A percentile compares a stretch with the other conserved stretches of the same genome.
Evolutionary conservation across 2,888 invertebrate species (phyloP).

Genomic region (Himalopsyche kuldschensis): DNA sequence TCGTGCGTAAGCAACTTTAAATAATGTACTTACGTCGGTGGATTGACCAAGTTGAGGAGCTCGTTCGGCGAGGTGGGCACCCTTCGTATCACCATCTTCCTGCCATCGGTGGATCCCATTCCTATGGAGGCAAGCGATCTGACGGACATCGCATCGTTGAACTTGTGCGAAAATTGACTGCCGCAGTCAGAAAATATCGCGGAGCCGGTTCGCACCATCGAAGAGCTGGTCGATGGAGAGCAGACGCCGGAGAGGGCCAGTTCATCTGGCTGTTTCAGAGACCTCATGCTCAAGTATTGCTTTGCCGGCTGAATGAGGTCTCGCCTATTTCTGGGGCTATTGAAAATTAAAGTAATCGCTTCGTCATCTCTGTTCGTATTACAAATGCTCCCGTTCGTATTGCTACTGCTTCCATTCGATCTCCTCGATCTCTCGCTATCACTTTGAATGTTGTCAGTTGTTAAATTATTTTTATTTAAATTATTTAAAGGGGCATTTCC

Average conservation of each 20-base stretch:
- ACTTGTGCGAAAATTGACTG: constrained; percentile 54
- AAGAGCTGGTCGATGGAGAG: constrained; percentile 48
- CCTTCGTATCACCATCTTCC: constrained; percentile 79
- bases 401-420: background rate
- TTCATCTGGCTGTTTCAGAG: constrained; percentile 50
- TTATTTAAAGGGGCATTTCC: constrained; percentile 8
- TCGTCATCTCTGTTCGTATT: constrained; percentile 21
- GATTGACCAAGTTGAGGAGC: constrained; percentile 82
- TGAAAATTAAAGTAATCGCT: constrained; percentile 31
- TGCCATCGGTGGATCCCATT: constrained; percentile 86
- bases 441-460: constrained; percentile 4
- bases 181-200: constrained; percentile 65
- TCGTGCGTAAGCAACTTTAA: too few species aligned
- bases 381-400: background rate
- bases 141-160: constrained; percentile 71
- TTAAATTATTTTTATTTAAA: constrained; percentile 11
- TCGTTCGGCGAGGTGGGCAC: constrained; percentile 85
- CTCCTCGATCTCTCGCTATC: constrained; percentile 6
- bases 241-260: constrained; percentile 45
- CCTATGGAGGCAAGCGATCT: constrained; percentile 82
- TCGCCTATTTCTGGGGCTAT: constrained; percentile 40
- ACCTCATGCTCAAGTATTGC: constrained; percentile 46
- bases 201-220: constrained; percentile 48
- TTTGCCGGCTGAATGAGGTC: constrained; percentile 56
- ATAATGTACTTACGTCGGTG: constrained; percentile 71